These are phyloP conservation scores for Manis crassicaudata DNA, from an alignment of 2,797 vertebrate species.

Conservation along the genomic window DNA sequence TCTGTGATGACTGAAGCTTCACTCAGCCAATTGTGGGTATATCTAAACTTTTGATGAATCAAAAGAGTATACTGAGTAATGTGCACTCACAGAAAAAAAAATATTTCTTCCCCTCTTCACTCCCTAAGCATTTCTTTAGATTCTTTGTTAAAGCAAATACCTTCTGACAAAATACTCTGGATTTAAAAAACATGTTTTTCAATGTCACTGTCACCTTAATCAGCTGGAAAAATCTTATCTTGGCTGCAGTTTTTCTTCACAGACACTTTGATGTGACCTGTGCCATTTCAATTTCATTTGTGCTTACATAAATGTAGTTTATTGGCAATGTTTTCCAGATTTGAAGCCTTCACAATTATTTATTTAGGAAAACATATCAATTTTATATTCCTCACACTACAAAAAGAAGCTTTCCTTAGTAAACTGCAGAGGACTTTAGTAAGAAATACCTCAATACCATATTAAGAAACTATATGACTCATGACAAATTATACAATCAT, in stretches of 20 bases:
- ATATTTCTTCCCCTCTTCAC: not conserved
- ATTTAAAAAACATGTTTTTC: not conserved
- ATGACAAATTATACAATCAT: not conserved
- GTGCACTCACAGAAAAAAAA: not conserved
- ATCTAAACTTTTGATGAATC: not conserved
- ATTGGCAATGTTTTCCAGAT: not conserved
- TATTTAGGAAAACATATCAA: constrained; percentile 21
- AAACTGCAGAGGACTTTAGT: not conserved
- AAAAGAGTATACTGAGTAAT: not conserved
- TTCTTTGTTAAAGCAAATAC: constrained; percentile 41
- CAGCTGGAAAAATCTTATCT: not conserved
- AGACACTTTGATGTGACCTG: not conserved
- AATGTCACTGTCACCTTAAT: not conserved
- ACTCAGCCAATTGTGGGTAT: not conserved
- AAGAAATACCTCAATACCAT: constrained; percentile 2
- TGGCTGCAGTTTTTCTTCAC: not conserved
- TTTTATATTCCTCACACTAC: constrained; percentile 5
- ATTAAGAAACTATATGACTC: not conserved
- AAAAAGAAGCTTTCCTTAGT: not conserved
- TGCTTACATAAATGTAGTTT: not conserved
- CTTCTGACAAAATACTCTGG: not conserved
- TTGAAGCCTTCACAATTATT: not conserved
- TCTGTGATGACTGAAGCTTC: not conserved
- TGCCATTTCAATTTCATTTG: not conserved
- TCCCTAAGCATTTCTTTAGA: constrained; percentile 34